Evolutionary conservation across 2,113 vertebrate genomes (phyloP).

Genomic region (Oncorhynchus kisutch): DNA sequence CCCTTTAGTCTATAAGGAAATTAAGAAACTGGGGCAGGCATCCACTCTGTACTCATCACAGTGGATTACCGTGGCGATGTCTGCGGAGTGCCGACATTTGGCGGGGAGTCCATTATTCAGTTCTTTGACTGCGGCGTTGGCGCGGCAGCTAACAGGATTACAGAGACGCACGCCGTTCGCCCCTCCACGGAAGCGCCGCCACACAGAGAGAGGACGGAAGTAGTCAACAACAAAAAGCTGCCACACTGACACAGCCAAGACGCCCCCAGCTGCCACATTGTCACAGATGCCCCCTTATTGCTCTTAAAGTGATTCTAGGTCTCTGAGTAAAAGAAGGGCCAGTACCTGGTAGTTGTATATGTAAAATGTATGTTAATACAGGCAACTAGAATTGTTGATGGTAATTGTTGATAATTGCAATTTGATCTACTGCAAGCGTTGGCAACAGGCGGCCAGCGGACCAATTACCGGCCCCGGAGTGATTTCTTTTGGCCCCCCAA

Average conservation of each 20-base stretch:
- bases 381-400: too few species aligned
- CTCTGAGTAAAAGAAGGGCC: too few species aligned
- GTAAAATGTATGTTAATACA: too few species aligned
- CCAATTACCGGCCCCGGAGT: too few species aligned
- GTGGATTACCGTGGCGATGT: background rate
- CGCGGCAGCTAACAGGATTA: conserved; percentile 19
- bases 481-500: too few species aligned
- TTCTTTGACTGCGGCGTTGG: background rate
- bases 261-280: background rate
- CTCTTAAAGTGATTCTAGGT: too few species aligned
- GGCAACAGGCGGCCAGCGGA: too few species aligned
- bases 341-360: too few species aligned
- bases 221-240: background rate
- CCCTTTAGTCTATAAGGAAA: background rate
- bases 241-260: background rate
- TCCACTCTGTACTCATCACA: background rate
- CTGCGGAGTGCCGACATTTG: background rate
- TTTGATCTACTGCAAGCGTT: too few species aligned
- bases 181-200: background rate
- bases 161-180: background rate
- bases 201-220: conserved; percentile 3
- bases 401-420: too few species aligned
- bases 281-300: background rate
- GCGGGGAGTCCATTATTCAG: conserved; percentile 10
- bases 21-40: background rate